These are phyloP conservation scores for Eristalis pertinax DNA, from an alignment of 2,888 invertebrate species.

Conservation along the genomic window DNA sequence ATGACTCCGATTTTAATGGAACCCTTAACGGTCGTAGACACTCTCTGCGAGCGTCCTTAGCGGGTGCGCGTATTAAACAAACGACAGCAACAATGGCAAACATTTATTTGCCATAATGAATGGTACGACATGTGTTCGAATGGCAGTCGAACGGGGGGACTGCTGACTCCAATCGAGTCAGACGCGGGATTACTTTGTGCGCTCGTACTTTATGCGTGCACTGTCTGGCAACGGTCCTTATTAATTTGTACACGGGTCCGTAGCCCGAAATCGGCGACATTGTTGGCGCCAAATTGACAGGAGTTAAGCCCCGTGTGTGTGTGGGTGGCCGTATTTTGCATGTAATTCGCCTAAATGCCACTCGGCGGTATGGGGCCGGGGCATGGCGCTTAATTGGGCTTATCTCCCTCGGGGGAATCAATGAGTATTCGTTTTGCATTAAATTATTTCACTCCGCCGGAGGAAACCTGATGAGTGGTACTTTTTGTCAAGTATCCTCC, in stretches of 20 bases:
- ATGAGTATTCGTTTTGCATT: conserved; percentile 45
- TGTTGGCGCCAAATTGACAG: conserved; percentile 61
- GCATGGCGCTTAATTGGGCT: conserved; percentile 50
- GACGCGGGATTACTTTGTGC: conserved; percentile 3
- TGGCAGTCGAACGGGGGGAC: background rate
- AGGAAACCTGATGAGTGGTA: background rate
- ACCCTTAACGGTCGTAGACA: conserved; percentile 28
- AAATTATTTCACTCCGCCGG: conserved; percentile 37
- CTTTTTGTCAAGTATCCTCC: background rate
- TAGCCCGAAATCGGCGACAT: conserved; percentile 1
- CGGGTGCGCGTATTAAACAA: conserved; percentile 31
- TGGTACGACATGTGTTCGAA: conserved; percentile 29
- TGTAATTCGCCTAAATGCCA: conserved; percentile 32
- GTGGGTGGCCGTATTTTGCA: conserved; percentile 34
- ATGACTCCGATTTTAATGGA: conserved; percentile 47
- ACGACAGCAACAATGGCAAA: background rate
- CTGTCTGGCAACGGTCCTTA: conserved; percentile 16
- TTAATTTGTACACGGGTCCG: conserved; percentile 39
- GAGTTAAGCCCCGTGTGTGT: conserved; percentile 36
- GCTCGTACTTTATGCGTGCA: background rate
- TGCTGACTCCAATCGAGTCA: background rate
- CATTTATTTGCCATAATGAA: conserved; percentile 18
- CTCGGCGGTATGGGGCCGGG: background rate
- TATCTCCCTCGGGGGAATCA: conserved; percentile 43
- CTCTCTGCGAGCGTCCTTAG: conserved; percentile 2